These are phyloP conservation scores for Rhea pennata DNA, from an alignment of 2,113 vertebrate genomes.

Conservation along the genomic window DNA sequence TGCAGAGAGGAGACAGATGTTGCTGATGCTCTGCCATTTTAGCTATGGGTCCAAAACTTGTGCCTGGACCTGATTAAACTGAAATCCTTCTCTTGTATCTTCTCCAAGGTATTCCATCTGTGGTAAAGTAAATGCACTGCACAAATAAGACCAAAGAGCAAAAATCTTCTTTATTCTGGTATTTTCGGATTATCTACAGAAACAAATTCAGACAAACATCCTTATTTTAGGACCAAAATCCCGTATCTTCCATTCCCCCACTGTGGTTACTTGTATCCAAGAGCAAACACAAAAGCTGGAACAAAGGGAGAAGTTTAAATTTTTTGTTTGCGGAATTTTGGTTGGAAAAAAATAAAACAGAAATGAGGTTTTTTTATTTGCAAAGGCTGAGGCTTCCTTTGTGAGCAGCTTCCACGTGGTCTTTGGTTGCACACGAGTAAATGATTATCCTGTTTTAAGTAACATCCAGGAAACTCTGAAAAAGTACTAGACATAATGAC, in stretches of 20 bases:
- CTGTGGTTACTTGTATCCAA: neutral
- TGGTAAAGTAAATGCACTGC: constrained; percentile 8
- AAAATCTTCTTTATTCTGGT: neutral
- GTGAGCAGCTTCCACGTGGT: constrained; percentile 10
- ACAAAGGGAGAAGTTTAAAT: neutral
- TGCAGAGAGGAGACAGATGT: constrained; percentile 34
- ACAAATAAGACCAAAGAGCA: neutral
- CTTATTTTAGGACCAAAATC: neutral
- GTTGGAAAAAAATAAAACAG: constrained; percentile 27
- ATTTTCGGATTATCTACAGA: neutral
- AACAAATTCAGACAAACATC: neutral
- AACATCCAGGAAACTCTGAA: constrained; percentile 49
- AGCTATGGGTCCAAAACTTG: constrained; percentile 5
- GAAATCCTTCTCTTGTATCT: constrained; percentile 1
- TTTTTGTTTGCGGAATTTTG: neutral
- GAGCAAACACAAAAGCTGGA: neutral
- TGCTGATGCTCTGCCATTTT: neutral
- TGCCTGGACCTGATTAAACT: constrained; percentile 53
- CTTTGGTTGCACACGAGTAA: constrained; percentile 21
- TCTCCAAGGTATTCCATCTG: constrained; percentile 46
- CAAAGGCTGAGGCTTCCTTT: neutral
- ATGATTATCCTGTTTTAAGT: constrained; percentile 50
- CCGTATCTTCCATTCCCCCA: neutral
- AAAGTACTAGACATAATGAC: constrained; percentile 36
- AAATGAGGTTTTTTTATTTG: constrained; percentile 5